A percentile compares a stretch with the other conserved stretches of the same genome.
These are phyloP conservation scores for Ferdinandea cuprea DNA, from an alignment of 2,888 invertebrate species.

Conservation along the genomic window DNA sequence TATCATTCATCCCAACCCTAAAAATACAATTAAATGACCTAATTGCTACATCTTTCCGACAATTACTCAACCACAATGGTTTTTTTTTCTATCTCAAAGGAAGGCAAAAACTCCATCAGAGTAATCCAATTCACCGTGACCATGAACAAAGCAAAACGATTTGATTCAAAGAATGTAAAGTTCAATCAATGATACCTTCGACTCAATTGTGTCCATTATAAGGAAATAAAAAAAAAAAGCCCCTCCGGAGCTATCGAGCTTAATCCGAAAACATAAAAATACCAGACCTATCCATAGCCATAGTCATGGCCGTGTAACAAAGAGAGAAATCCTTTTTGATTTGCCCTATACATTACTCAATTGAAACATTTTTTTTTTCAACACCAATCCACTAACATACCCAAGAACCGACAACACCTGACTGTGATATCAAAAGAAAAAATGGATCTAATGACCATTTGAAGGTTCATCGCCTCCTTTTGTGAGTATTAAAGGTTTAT, in stretches of 20 bases:
- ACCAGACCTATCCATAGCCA: not conserved
- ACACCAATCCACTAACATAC: slow-evolving; percentile 7
- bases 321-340: slow-evolving; percentile 38
- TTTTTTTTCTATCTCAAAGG: slow-evolving; percentile 23
- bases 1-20: no score
- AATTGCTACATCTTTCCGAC: slow-evolving; percentile 64
- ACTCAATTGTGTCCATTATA: slow-evolving; percentile 51
- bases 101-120: slow-evolving; percentile 28
- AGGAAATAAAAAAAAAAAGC: slow-evolving; percentile 14
- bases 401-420: slow-evolving; percentile 30
- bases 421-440: slow-evolving; percentile 26
- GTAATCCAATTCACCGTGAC: slow-evolving; percentile 29
- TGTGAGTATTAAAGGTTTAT: slow-evolving; percentile 30
- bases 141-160: slow-evolving; percentile 38
- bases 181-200: slow-evolving; percentile 58
- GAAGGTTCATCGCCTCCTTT: slow-evolving; percentile 29
- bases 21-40: slow-evolving; percentile 58
- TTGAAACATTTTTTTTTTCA: slow-evolving; percentile 24
- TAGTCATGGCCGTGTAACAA: not conserved
- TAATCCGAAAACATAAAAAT: not conserved
- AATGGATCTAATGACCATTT: slow-evolving; percentile 56
- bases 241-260: slow-evolving; percentile 9
- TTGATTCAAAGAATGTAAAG: slow-evolving; percentile 13
- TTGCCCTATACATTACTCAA: slow-evolving; percentile 22
- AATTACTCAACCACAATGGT: slow-evolving; percentile 64